phyloP scores from a whole-genome alignment of 2,797 vertebrate genomes.

The Leuciscus waleckii region DNA sequence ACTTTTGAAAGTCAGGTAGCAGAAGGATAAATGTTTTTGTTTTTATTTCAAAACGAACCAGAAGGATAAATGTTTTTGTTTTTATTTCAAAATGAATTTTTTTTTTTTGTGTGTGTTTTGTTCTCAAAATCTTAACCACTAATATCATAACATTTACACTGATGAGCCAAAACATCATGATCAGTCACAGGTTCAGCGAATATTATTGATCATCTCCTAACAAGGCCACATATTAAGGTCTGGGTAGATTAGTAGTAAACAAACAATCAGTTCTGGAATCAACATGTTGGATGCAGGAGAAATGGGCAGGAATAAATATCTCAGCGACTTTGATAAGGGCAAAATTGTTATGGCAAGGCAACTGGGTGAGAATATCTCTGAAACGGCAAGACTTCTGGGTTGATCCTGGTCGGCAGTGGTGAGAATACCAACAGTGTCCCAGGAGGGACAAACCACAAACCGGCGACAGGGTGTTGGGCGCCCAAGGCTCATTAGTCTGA shows the following conservation, averaged over 20 bases:
- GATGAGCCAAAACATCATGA: not conserved
- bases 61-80: too few species aligned
- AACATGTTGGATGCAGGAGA: not conserved
- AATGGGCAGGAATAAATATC: not conserved
- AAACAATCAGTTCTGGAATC: too few species aligned
- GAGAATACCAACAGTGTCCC: not conserved
- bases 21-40: too few species aligned
- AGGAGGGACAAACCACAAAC: not conserved
- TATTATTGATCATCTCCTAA: too few species aligned
- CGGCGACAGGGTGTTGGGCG: not conserved
- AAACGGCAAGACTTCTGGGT: too few species aligned
- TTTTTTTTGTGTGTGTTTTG: too few species aligned
- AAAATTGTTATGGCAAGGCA: not conserved
- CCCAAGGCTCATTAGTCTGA: not conserved
- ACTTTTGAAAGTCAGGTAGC: too few species aligned
- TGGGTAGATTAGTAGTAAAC: too few species aligned
- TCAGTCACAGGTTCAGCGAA: too few species aligned
- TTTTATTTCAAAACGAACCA: rapidly evolving
- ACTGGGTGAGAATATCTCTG: not conserved
- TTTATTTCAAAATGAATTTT: rapidly evolving
- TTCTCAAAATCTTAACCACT: not conserved
- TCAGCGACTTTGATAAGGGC: not conserved
- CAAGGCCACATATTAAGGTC: too few species aligned
- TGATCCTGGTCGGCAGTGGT: too few species aligned
- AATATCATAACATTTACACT: not conserved